phyloP scores from a whole-genome alignment of 1,140 invertebrate genomes.

The Diuraphis noxia region DNA sequence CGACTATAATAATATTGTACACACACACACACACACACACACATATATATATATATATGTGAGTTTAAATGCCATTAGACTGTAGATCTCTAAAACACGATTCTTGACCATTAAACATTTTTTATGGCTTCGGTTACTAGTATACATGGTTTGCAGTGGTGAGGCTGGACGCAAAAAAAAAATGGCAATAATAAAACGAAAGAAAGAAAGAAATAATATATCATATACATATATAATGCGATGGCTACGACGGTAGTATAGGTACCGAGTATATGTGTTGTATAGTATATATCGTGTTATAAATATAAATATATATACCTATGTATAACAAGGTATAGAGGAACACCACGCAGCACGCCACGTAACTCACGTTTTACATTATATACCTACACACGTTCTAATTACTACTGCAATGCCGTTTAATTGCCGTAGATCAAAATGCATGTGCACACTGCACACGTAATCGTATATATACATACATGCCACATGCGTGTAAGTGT shows the following conservation, averaged over 20 bases:
- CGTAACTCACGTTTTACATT: neutral
- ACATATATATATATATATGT: neutral
- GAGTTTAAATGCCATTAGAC: constrained; percentile 35
- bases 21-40: neutral
- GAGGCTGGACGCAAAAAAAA: neutral
- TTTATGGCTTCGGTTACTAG: constrained; percentile 36
- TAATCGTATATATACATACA: neutral
- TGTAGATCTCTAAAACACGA: constrained; percentile 16
- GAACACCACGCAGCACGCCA: neutral
- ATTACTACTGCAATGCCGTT: constrained; percentile 20
- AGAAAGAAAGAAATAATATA: constrained; percentile 17
- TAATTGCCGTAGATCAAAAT: constrained; percentile 18
- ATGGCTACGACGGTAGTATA: neutral
- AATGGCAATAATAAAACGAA: neutral
- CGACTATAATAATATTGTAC: neutral
- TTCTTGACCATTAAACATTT: constrained; percentile 25
- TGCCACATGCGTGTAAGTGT: neutral
- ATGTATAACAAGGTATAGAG: neutral
- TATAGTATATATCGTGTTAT: neutral
- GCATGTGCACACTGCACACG: neutral
- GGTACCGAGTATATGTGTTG: neutral
- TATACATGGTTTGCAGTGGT: neutral
- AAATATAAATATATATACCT: neutral
- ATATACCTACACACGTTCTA: constrained; percentile 13
- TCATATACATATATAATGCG: neutral